phyloP scores from a whole-genome alignment of 2,888 invertebrate genomes.

The Euzophera pinguis region DNA sequence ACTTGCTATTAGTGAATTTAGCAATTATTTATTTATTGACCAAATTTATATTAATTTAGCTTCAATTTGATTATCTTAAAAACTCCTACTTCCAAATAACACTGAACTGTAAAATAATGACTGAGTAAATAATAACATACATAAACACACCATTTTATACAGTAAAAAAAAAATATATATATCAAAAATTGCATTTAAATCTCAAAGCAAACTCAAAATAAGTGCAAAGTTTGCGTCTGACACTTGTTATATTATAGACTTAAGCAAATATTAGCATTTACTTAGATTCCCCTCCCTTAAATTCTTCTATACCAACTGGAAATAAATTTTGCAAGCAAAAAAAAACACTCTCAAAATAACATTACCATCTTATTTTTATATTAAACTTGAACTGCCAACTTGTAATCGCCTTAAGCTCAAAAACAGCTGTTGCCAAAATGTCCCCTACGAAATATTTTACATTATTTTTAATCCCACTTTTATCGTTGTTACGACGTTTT shows the following conservation, averaged over 20 bases:
- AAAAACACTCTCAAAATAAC: constrained; percentile 61
- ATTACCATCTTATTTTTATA: constrained; percentile 73
- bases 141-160: too few relatives aligned
- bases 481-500: constrained; percentile 31
- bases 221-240: constrained; percentile 27
- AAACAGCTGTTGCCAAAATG: constrained; percentile 55
- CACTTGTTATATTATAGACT: constrained; percentile 29
- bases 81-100: too few relatives aligned
- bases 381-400: constrained; percentile 60
- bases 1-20: too few relatives aligned
- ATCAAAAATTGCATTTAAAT: constrained; percentile 1
- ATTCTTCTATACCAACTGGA: constrained; percentile 11
- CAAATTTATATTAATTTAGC: too few relatives aligned
- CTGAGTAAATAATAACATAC: too few relatives aligned
- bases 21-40: too few relatives aligned
- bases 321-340: constrained; percentile 38
- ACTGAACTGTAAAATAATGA: too few relatives aligned
- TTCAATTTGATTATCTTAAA: too few relatives aligned
- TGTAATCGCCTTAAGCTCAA: constrained; percentile 72
- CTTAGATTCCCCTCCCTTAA: constrained; percentile 34
- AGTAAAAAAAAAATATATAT: background rate
- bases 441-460: constrained; percentile 35
- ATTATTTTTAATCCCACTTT: constrained; percentile 30
- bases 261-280: constrained; percentile 55
- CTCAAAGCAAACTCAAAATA: constrained; percentile 5